These are phyloP conservation scores for Columba livia DNA, from an alignment of 2,113 vertebrate species.

Conservation along the genomic window DNA sequence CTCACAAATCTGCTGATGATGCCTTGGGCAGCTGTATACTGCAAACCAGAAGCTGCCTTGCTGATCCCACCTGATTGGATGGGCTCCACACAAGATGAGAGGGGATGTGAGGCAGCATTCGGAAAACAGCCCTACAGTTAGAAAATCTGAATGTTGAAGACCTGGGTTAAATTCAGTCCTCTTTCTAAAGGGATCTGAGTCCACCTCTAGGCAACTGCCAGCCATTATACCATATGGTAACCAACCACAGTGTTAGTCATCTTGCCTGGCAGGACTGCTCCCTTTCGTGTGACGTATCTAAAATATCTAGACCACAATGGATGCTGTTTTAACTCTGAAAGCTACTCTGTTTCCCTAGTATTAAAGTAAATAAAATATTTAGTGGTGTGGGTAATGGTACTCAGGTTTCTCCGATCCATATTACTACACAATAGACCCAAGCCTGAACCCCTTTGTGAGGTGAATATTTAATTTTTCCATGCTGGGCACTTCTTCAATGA, in stretches of 20 bases:
- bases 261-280: neutral
- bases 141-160: neutral
- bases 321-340: neutral
- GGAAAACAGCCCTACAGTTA: neutral
- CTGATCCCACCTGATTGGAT: rapidly evolving
- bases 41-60: neutral
- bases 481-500: neutral
- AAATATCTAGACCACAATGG: neutral
- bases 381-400: neutral
- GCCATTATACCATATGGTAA: neutral
- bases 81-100: neutral
- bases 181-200: neutral
- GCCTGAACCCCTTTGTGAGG: neutral
- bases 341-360: neutral
- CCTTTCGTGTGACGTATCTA: neutral
- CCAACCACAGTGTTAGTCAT: rapidly evolving
- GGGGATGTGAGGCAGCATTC: neutral
- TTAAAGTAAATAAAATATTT: neutral
- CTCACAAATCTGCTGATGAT: neutral
- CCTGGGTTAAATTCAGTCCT: neutral
- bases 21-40: neutral
- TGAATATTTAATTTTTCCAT: neutral
- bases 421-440: neutral
- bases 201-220: neutral
- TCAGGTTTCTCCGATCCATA: neutral